Evolutionary conservation across 2,113 vertebrate genomes (phyloP).

Genomic region (Coryphaenoides rupestris): DNA sequence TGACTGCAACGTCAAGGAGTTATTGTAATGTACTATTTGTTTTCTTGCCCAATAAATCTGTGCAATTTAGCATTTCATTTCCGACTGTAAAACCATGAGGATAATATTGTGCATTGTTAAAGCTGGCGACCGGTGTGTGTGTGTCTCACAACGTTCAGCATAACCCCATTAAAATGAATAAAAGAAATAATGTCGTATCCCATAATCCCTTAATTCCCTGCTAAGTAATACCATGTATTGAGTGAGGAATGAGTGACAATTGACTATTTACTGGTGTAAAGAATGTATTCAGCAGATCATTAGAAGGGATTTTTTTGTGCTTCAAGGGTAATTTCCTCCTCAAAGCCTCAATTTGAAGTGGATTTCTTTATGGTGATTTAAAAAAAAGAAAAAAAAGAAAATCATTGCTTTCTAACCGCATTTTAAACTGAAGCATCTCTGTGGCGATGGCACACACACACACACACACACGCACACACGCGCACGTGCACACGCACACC

Average conservation of each 20-base stretch:
- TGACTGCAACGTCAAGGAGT: too few species aligned
- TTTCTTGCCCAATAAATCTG: too few species aligned
- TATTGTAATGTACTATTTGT: too few species aligned
- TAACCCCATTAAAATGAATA: constrained; percentile 68
- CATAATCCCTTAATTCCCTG: constrained; percentile 64
- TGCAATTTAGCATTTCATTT: constrained; percentile 34
- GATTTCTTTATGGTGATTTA: constrained; percentile 25
- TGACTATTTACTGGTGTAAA: constrained; percentile 62
- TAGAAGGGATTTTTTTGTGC: constrained; percentile 51
- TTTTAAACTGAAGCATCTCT: constrained; percentile 51
- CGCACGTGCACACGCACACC: too few species aligned
- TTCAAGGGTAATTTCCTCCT: constrained; percentile 57
- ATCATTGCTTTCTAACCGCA: constrained; percentile 20
- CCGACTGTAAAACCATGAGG: constrained; percentile 45
- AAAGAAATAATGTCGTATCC: constrained; percentile 60
- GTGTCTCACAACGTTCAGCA: constrained; percentile 57
- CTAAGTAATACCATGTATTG: constrained; percentile 46
- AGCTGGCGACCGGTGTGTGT: constrained; percentile 22
- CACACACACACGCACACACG: too few species aligned
- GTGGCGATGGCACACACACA: too few species aligned
- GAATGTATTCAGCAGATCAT: constrained; percentile 52
- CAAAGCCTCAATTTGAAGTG: constrained; percentile 60
- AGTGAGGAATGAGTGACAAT: constrained; percentile 48
- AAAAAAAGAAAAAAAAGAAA: constrained; percentile 1
- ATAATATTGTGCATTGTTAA: constrained; percentile 39